Conservation (phyloP, 2,888 invertebrate species). For the Sphaerophoria taeniata region DNA sequence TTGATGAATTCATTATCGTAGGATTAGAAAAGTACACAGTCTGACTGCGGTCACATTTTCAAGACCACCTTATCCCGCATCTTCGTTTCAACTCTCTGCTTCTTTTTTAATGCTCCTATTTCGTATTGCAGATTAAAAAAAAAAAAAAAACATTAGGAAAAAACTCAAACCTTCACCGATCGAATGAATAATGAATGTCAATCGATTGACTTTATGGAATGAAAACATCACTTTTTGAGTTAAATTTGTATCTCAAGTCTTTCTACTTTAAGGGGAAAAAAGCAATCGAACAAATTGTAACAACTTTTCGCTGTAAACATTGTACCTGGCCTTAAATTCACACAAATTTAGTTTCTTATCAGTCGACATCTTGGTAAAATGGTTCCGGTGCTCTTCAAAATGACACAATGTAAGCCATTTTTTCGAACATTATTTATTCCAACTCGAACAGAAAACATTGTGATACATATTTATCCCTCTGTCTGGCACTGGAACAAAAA, state of each 20-base stretch:
- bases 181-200: too few relatives aligned
- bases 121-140: too few relatives aligned
- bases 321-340: constrained; percentile 1
- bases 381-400: constrained; percentile 28
- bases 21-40: too few relatives aligned
- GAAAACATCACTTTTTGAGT: background rate
- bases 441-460: constrained; percentile 17
- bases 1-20: too few relatives aligned
- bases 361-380: constrained; percentile 21
- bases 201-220: too few relatives aligned
- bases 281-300: constrained; percentile 18
- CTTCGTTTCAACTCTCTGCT: too few relatives aligned
- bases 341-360: constrained; percentile 30
- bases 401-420: constrained; percentile 23
- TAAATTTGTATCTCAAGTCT: background rate
- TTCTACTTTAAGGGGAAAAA: background rate
- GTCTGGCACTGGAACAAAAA: constrained; percentile 20
- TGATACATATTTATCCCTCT: constrained; percentile 23
- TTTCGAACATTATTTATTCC: constrained; percentile 35
- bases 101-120: too few relatives aligned
- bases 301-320: background rate
- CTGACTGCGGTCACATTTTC: too few relatives aligned
- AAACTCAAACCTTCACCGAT: too few relatives aligned
- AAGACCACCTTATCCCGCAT: too few relatives aligned
- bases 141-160: too few relatives aligned